Evolutionary conservation across 2,113 vertebrate species (phyloP).

Genomic region (Stomatorhinus ivindoensis): DNA sequence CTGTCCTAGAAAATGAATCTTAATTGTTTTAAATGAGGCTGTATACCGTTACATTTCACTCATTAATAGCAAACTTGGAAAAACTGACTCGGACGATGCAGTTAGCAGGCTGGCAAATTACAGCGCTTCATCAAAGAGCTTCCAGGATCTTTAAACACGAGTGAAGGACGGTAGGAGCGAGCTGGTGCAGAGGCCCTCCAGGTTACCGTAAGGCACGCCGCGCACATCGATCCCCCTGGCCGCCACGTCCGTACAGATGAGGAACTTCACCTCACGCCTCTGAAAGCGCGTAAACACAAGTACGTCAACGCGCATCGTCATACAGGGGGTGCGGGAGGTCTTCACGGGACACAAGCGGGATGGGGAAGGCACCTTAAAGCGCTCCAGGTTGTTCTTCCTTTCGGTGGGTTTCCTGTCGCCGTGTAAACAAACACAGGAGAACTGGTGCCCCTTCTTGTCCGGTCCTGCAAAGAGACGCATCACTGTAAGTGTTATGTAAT

Average conservation of each 20-base stretch:
- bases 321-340: background rate
- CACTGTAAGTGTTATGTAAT: background rate
- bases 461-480: constrained; percentile 64
- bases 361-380: constrained; percentile 75
- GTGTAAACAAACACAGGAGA: constrained; percentile 95
- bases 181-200: background rate
- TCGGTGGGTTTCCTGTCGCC: constrained; percentile 94
- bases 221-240: constrained; percentile 94
- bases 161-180: background rate
- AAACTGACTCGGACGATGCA: background rate
- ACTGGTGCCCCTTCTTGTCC: constrained; percentile 86
- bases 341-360: no score
- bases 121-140: background rate
- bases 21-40: background rate
- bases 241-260: constrained; percentile 96
- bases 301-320: no score
- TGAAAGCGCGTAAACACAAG: constrained; percentile 39
- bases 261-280: constrained; percentile 82
- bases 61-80: background rate
- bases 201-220: constrained; percentile 87
- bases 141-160: background rate
- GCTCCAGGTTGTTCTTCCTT: constrained; percentile 88
- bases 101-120: background rate
- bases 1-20: background rate
- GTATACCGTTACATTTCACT: background rate